Evolutionary conservation across 2,113 vertebrate genomes (phyloP), one percentile per base, ranked within the genome.

Genomic region (Cynocephalus volans): DNA sequence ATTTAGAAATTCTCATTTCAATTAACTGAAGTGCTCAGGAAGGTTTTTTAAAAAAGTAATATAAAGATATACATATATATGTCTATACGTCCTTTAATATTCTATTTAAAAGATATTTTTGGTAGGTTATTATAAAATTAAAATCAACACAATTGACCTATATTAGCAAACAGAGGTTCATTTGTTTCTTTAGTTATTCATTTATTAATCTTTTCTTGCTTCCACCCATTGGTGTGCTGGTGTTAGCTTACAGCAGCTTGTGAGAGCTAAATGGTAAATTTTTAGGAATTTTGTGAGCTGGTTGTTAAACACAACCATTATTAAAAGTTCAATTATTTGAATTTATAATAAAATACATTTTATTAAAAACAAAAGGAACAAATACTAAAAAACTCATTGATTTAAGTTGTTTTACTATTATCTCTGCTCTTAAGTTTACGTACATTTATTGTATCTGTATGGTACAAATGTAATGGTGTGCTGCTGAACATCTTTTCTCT

Each of bases 1-100:
- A 41, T 17, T 92, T 54, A 94, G 54, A 60, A 94, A 85, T 94
- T 89, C n/a, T 72, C 64, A 84, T 73, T 88, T 79, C 23, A 86
- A 91, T 88, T 50, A 84, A 72, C 70, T 79, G 11, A 77, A 70
- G 48, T 85, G 45, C 21, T 89, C 65, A 60, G n/a, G 54, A 45
- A 80, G 77, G 73, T 73, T 62, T 77, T 41, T 93, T 80, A 62
- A 80, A 56, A 62, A 80, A 56, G 26, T 18, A 69, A 82, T 83
- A 83, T 58, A 33, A 64, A 79, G 48, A 84, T 28, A 54, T 33
- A 72, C 26, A 88, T 18, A 81, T 8, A 56, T 23, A 69, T 69
- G 64, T 54, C 17, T 65, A 73, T 9, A 70, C n/a, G 1, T 58
- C 93, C 85, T 33, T 93, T 45, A 82, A 9, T 58, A 87, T 88